Evolutionary conservation across 2,797 vertebrate genomes (phyloP).

Genomic region (Chrysocyon brachyurus): DNA sequence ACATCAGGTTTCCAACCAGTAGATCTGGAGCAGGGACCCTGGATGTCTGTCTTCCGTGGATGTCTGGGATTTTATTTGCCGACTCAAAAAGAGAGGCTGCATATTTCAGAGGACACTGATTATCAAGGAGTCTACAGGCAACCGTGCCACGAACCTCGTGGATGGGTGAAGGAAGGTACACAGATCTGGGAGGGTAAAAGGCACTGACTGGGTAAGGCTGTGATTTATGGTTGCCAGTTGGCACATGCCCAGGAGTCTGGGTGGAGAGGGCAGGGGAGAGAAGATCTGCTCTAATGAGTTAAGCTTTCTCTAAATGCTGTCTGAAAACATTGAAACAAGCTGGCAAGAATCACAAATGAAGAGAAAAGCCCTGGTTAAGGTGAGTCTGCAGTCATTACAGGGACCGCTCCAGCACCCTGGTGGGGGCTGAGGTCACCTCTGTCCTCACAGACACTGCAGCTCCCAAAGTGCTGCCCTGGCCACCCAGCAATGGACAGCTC

Average conservation of each 20-base stretch:
- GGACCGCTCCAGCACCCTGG: rapidly evolving
- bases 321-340: not conserved
- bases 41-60: too few species aligned
- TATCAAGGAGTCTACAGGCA: not conserved
- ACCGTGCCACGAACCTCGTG: not conserved
- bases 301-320: not conserved
- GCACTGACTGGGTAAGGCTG: rapidly evolving
- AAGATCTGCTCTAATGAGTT: not conserved
- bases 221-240: not conserved
- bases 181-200: not conserved
- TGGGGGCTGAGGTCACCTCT: not conserved
- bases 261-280: not conserved
- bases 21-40: not conserved
- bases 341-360: not conserved
- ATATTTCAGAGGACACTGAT: too few species aligned
- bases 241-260: not conserved
- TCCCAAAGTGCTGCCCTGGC: too few species aligned
- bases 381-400: not conserved
- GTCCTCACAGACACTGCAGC: not conserved
- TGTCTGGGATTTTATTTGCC: not conserved
- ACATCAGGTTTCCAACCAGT: not conserved
- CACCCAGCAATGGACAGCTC: not conserved
- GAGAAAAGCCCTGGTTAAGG: not conserved
- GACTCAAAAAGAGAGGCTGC: not conserved
- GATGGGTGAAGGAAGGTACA: not conserved